Evolutionary conservation across 2,113 vertebrate genomes (phyloP).

Genomic region (Cynoglossus semilaevis): DNA sequence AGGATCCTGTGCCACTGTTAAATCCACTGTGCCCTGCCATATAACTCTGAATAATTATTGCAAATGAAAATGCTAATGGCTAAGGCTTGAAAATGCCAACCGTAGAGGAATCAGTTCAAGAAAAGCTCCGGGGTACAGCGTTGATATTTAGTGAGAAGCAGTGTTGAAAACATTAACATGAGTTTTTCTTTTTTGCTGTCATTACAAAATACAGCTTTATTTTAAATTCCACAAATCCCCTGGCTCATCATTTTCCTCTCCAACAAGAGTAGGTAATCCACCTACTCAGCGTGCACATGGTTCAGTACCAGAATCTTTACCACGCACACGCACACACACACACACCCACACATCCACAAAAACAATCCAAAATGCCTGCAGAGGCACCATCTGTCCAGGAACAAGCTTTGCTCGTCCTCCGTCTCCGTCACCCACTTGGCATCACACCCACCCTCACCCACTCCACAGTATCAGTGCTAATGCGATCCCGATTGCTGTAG

Average conservation of each 20-base stretch:
- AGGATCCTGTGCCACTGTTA: too few relatives aligned
- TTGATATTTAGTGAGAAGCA: neutral
- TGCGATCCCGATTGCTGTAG: slow-evolving; percentile 10
- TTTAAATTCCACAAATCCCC: slow-evolving; percentile 28
- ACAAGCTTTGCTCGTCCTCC: slow-evolving; percentile 49
- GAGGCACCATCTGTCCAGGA: slow-evolving; percentile 73
- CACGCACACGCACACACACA: slow-evolving; percentile 20
- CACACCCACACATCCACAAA: slow-evolving; percentile 25
- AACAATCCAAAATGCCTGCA: slow-evolving; percentile 50
- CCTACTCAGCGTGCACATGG: slow-evolving; percentile 54
- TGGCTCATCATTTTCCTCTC: slow-evolving; percentile 44
- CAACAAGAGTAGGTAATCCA: slow-evolving; percentile 43
- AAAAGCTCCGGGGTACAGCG: neutral
- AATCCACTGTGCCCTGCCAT: too few relatives aligned
- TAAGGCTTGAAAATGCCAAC: too few relatives aligned
- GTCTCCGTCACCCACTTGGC: slow-evolving; percentile 53
- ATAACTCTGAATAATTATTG: too few relatives aligned
- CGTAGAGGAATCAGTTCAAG: neutral
- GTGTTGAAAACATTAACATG: neutral
- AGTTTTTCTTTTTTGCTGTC: neutral
- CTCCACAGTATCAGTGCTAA: slow-evolving; percentile 4
- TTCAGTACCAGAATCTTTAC: slow-evolving; percentile 31
- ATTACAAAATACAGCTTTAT: neutral
- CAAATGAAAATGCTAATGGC: too few relatives aligned
- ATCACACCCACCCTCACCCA: slow-evolving; percentile 15